Conservation (phyloP, 2,113 vertebrate species). For the Leptocoma aspasia region DNA sequence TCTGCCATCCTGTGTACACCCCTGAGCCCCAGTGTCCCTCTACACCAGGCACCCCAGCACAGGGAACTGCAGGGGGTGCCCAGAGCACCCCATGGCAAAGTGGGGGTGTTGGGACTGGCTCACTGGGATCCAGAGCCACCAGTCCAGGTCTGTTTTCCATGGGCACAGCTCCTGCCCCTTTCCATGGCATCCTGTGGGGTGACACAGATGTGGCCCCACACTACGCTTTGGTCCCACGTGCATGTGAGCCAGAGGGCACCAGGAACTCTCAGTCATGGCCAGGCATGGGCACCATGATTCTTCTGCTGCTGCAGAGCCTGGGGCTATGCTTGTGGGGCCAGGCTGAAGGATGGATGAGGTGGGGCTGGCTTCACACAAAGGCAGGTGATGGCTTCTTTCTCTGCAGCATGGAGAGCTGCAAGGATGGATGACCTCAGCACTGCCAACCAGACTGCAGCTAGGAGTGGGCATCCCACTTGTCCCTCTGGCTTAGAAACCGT, state of each 20-base stretch:
- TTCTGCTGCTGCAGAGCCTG: background rate
- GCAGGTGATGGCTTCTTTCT: background rate
- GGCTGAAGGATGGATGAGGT: background rate
- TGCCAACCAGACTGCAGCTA: background rate
- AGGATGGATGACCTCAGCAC: background rate
- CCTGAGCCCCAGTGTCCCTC: background rate
- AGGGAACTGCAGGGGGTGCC: background rate
- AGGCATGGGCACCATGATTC: background rate
- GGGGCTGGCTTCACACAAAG: background rate
- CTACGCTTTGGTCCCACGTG: fast-evolving
- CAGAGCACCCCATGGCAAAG: background rate
- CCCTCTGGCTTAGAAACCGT: fast-evolving
- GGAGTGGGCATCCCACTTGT: background rate
- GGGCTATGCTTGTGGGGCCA: no score
- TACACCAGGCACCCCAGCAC: fast-evolving
- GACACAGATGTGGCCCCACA: background rate
- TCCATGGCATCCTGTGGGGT: background rate
- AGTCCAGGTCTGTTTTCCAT: background rate
- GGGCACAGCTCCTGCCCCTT: background rate
- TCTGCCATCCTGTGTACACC: fast-evolving
- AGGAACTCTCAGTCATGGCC: background rate
- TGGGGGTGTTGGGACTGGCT: fast-evolving
- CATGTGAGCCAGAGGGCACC: background rate
- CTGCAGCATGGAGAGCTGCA: background rate
- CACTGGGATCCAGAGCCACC: fast-evolving